Conservation (phyloP, 2,888 invertebrate species). For the Cybosia mesomella region DNA sequence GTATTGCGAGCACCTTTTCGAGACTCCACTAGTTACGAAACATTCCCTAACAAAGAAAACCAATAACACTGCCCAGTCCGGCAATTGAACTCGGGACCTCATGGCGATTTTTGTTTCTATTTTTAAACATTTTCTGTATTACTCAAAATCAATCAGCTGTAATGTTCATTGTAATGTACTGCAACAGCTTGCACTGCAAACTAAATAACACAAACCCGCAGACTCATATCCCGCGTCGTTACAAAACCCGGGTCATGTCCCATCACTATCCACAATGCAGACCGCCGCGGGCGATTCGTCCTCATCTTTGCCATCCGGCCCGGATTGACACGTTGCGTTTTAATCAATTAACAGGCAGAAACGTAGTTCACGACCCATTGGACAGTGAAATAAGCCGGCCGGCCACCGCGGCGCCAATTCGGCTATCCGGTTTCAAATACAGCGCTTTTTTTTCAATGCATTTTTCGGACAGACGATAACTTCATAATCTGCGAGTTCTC, state of each 20-base stretch:
- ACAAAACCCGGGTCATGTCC: constrained; percentile 24
- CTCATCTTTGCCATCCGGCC: constrained; percentile 63
- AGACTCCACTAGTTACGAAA: too few relatives aligned
- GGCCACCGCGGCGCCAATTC: constrained; percentile 74
- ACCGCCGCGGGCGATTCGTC: constrained; percentile 56
- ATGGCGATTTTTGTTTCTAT: too few relatives aligned
- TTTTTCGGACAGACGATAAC: constrained; percentile 60
- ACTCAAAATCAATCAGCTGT: background rate
- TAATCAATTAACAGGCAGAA: constrained; percentile 84
- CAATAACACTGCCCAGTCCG: too few relatives aligned
- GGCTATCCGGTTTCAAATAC: constrained; percentile 78
- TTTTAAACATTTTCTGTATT: too few relatives aligned
- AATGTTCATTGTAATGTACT: background rate
- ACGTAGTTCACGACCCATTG: constrained; percentile 78
- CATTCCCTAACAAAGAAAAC: too few relatives aligned
- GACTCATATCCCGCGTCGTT: background rate
- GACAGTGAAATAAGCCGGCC: constrained; percentile 82
- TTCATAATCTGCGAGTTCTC: constrained; percentile 70
- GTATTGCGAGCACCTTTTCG: too few relatives aligned
- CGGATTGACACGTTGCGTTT: constrained; percentile 83
- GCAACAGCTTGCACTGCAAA: background rate
- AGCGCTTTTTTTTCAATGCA: constrained; percentile 56
- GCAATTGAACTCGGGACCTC: too few relatives aligned
- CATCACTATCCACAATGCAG: constrained; percentile 50
- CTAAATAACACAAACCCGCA: background rate